Conservation (phyloP, 1,140 invertebrate species). For the Zaprionus davidi region DNA sequence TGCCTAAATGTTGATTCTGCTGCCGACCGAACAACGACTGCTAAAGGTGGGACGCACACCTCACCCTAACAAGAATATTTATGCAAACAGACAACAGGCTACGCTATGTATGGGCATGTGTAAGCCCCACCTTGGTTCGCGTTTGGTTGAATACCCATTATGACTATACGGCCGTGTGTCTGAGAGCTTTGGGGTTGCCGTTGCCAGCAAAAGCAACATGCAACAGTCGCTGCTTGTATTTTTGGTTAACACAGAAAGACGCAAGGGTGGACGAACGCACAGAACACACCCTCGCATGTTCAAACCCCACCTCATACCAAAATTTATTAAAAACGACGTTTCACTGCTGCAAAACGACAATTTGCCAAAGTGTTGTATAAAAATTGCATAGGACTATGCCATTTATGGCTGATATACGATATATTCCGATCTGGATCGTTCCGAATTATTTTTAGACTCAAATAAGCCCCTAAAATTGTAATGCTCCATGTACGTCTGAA, state of each 20-base stretch:
- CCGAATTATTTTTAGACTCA: too few relatives aligned
- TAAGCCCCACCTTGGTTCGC: slow-evolving; percentile 31
- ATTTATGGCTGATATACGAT: too few relatives aligned
- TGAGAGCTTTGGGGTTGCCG: slow-evolving; percentile 1
- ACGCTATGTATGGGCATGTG: slow-evolving; percentile 14
- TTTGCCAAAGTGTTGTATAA: slow-evolving; percentile 39
- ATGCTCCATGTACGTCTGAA: too few relatives aligned
- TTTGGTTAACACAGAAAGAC: slow-evolving; percentile 23
- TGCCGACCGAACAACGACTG: slow-evolving; percentile 8
- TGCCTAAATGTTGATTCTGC: slow-evolving; percentile 20
- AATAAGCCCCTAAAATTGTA: too few relatives aligned
- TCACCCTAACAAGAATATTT: slow-evolving; percentile 27
- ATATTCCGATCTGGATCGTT: too few relatives aligned
- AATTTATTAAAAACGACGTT: slow-evolving; percentile 39
- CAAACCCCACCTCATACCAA: slow-evolving; percentile 12
- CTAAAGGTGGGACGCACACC: slow-evolving; percentile 20
- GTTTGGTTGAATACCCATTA: slow-evolving; percentile 38
- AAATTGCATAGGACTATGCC: neutral
- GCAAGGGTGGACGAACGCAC: slow-evolving; percentile 23
- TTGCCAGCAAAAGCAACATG: slow-evolving; percentile 28
- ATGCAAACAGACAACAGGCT: slow-evolving; percentile 39
- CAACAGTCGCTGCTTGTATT: slow-evolving; percentile 34
- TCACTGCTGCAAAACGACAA: slow-evolving; percentile 5
- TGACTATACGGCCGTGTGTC: slow-evolving; percentile 11
- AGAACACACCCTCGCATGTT: slow-evolving; percentile 19